Conservation (phyloP, 1,140 invertebrate genomes). For the Ostrea edulis region DNA sequence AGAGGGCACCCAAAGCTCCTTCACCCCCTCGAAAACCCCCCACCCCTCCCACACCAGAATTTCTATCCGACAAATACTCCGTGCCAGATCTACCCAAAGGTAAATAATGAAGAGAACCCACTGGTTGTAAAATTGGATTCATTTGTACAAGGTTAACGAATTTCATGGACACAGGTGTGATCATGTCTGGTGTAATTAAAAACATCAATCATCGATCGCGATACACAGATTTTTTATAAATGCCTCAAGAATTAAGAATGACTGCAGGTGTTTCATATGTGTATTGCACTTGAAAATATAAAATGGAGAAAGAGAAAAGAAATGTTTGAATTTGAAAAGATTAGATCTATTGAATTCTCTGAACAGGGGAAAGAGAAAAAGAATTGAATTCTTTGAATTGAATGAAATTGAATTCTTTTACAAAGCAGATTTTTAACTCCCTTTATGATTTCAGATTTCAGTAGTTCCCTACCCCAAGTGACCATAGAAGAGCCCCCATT, state of each 20-base stretch:
- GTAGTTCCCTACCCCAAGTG: constrained; percentile 25
- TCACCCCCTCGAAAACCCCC: constrained; percentile 21
- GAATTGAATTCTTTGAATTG: background rate
- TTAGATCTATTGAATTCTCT: no score
- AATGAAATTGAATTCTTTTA: background rate
- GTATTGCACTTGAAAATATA: background rate
- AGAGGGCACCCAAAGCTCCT: background rate
- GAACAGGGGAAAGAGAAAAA: background rate
- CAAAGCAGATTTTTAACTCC: background rate
- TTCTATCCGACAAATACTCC: background rate
- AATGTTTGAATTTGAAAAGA: background rate
- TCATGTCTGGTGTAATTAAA: no score
- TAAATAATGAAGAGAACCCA: background rate
- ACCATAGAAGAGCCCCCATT: constrained; percentile 49
- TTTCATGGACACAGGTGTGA: no score
- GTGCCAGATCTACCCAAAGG: background rate
- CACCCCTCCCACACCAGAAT: constrained; percentile 15
- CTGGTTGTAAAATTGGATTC: no score
- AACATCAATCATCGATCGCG: no score
- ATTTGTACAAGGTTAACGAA: no score
- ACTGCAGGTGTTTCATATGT: no score
- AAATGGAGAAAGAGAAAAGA: background rate
- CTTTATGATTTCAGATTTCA: constrained; percentile 11
- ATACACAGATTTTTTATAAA: no score
- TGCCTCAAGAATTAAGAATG: no score